Base-by-base conservation (phyloP, 2,113 vertebrate genomes). In the Leptocoma aspasia region DNA sequence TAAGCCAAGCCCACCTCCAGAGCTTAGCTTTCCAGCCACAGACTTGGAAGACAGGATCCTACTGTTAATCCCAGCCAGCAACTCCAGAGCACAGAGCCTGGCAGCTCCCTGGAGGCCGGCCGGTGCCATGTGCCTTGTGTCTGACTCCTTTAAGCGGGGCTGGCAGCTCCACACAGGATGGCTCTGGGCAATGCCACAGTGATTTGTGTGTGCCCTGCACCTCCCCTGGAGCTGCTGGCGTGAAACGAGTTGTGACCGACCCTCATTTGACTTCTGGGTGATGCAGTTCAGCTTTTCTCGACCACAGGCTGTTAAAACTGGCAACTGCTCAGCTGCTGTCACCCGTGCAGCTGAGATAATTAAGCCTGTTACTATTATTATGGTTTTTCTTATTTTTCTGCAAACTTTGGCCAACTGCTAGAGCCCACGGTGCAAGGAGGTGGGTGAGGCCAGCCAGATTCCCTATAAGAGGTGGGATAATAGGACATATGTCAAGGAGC, bases 221-320 rank as follows among this genome's bases (percentile, higher is more conserved):
- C 79, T 57, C 66, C 18, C 5, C 30, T 1, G 4, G 79, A 82
- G 61, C 78, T 0, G 1, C 27, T 81, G 68, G 37, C 3, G 5
- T 56, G 76, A 78, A 93, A 31, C 1, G 27, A 93, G 65, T 64
- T 75, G 70, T 89, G 80, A 96, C 76, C 12, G 6, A 86, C 85
- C 65, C 84, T 96, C 64, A 35, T 95, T 96, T 97, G 56, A 56
- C 63, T 95, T 92, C 81, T 68, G 77, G 76, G 57, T 81, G 92
- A 92, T 10, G 27, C 81, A 89, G 61, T 73, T 88, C 81, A 82
- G 92, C 77, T 72, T 95, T 94, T 95, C 90, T 92, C 22, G 23
- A 93, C 95, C 87, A 89, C 75, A 57, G 94, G 42, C 90, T 91
- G 30, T 82, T 88, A 89, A 96, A 95, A 94, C 95, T 96, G 90